Evolutionary conservation across 2,113 vertebrate species (phyloP).

Genomic region (Dermatemys mawii): DNA sequence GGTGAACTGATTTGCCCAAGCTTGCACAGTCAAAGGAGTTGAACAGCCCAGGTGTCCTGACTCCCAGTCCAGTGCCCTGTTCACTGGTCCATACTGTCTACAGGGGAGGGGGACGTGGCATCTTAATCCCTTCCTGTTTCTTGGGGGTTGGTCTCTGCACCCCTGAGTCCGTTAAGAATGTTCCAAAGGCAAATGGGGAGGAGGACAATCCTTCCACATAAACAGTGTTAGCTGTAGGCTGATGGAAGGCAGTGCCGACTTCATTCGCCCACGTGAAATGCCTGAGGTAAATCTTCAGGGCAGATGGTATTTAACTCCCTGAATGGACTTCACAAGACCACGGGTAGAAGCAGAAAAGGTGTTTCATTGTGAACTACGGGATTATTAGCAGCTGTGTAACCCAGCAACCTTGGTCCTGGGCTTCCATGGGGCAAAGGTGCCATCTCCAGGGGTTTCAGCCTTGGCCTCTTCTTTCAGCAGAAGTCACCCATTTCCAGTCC

Average conservation of each 20-base stretch:
- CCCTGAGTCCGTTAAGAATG: neutral
- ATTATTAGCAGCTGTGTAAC: neutral
- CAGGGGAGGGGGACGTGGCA: neutral
- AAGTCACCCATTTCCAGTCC: neutral
- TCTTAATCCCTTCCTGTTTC: neutral
- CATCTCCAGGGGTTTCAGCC: neutral
- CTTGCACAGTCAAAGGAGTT: neutral
- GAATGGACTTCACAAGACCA: neutral
- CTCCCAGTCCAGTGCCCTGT: neutral
- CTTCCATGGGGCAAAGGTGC: accelerated
- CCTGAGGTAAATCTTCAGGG: neutral
- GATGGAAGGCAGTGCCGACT: neutral
- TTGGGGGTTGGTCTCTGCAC: neutral
- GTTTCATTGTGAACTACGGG: neutral
- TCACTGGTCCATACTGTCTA: neutral
- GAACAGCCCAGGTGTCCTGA: neutral
- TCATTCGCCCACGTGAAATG: accelerated
- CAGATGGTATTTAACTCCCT: neutral
- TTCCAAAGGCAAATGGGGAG: neutral
- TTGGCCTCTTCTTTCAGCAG: neutral
- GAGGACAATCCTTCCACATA: neutral
- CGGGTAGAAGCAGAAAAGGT: accelerated
- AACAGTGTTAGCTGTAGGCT: neutral
- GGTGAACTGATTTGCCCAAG: neutral
- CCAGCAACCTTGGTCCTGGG: accelerated